Conservation (phyloP, 2,797 vertebrate species). For the Pterois miles region DNA sequence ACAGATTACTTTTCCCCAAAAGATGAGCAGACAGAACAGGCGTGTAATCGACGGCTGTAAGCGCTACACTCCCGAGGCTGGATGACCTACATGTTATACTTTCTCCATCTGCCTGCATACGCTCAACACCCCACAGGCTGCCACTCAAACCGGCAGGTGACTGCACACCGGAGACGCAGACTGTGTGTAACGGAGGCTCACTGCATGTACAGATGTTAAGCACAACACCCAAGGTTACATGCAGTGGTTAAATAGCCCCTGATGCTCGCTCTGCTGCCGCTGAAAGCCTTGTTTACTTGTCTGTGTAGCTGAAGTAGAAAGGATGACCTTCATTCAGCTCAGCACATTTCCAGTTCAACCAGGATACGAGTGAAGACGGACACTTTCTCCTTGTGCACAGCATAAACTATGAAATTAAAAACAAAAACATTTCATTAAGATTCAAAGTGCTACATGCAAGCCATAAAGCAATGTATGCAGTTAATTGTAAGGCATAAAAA, state of each 20-base stretch:
- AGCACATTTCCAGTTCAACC: conserved; percentile 2
- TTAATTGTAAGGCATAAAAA: conserved; percentile 77
- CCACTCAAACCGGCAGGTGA: conserved; percentile 74
- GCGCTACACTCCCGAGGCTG: conserved; percentile 52
- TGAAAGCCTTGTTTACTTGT: conserved; percentile 46
- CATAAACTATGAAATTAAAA: conserved; percentile 59
- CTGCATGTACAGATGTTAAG: conserved; percentile 51
- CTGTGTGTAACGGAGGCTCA: conserved; percentile 21
- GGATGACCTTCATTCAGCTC: conserved; percentile 38
- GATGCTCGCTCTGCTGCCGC: conserved; percentile 22
- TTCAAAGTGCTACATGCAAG: conserved; percentile 57
- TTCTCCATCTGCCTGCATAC: conserved; percentile 67
- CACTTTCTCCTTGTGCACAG: conserved; percentile 8
- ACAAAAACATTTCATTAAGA: conserved; percentile 78
- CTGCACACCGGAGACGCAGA: conserved; percentile 25
- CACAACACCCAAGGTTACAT: conserved; percentile 57
- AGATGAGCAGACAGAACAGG: conserved; percentile 48
- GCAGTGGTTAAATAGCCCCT: conserved; percentile 34
- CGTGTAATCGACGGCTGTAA: conserved; percentile 54
- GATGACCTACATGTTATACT: conserved; percentile 74
- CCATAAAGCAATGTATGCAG: conserved; percentile 72
- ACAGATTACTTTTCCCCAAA: conserved; percentile 42
- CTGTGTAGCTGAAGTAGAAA: conserved; percentile 22
- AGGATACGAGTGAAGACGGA: neutral
- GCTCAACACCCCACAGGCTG: conserved; percentile 66